Percentiles rank a stretch among this genome's conserved stretches.
Evolutionary conservation across 2,797 vertebrate species (phyloP).

Genomic region (Lithobates pipiens): DNA sequence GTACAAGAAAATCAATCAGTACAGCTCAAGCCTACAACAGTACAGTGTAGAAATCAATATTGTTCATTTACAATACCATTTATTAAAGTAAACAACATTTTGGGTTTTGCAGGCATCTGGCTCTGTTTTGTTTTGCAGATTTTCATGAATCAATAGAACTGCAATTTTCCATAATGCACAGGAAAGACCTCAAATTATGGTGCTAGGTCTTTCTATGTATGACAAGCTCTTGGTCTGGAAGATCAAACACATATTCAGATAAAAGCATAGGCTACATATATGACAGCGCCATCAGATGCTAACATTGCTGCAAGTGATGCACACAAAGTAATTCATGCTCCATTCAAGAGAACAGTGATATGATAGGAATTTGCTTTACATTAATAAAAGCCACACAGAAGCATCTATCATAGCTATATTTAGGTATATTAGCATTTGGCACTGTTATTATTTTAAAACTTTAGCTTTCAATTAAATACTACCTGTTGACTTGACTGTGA

Average conservation of each 20-base stretch:
- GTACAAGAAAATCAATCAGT: conserved; percentile 46
- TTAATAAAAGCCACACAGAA: too few relatives aligned
- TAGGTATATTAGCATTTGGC: too few relatives aligned
- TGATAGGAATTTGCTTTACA: too few relatives aligned
- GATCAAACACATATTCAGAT: not conserved
- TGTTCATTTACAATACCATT: conserved; percentile 46
- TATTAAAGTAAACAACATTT: conserved; percentile 49
- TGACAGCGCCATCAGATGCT: not conserved
- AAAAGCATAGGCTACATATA: not conserved
- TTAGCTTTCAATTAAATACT: too few relatives aligned
- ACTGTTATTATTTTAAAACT: too few relatives aligned
- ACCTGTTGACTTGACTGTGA: too few relatives aligned
- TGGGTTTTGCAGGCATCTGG: not conserved
- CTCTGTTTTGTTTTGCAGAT: conserved; percentile 20
- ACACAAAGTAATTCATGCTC: not conserved
- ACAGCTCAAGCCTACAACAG: conserved; percentile 12
- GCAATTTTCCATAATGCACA: conserved; percentile 29
- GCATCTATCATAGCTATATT: too few relatives aligned
- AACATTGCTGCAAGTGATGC: not conserved
- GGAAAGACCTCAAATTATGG: not conserved
- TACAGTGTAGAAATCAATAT: conserved; percentile 47
- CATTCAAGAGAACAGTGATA: too few relatives aligned
- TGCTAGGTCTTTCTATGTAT: not conserved
- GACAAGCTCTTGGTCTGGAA: too few relatives aligned
- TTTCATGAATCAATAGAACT: conserved; percentile 24